Percentiles rank a stretch among this genome's conserved stretches.
Evolutionary conservation across 2,797 vertebrate species (phyloP).

Genomic region (Holocentrus rufus): DNA sequence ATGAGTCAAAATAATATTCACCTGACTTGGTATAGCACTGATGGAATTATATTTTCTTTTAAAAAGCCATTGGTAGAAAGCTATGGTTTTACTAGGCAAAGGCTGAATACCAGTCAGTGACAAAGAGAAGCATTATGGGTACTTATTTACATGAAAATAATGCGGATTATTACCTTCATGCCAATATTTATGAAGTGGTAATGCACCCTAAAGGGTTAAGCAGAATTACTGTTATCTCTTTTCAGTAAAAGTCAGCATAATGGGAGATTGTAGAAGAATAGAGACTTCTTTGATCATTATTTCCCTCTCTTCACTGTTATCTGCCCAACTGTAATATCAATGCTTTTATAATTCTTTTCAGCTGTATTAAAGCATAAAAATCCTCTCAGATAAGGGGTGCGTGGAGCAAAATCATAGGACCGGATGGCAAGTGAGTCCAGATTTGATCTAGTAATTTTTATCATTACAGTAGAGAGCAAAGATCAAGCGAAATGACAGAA

Average conservation of each 20-base stretch:
- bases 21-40: not conserved
- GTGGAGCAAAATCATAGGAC: not conserved
- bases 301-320: constrained; percentile 4
- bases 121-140: not conserved
- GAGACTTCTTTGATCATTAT: constrained; percentile 15
- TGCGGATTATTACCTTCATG: too few species aligned
- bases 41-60: too few species aligned
- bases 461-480: too few species aligned
- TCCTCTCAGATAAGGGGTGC: not conserved
- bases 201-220: too few species aligned
- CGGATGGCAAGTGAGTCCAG: not conserved
- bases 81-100: too few species aligned
- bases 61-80: too few species aligned
- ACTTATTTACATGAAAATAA: too few species aligned
- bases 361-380: not conserved
- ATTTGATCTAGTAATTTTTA: too few species aligned
- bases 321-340: constrained; percentile 11
- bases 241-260: not conserved
- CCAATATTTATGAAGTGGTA: too few species aligned
- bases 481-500: too few species aligned
- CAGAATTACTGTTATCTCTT: not conserved
- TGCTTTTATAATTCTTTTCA: not conserved
- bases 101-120: not conserved
- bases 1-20: too few species aligned
- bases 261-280: not conserved